These are phyloP conservation scores for Pogoniulus pusillus DNA, from an alignment of 2,797 vertebrate genomes.

Conservation along the genomic window DNA sequence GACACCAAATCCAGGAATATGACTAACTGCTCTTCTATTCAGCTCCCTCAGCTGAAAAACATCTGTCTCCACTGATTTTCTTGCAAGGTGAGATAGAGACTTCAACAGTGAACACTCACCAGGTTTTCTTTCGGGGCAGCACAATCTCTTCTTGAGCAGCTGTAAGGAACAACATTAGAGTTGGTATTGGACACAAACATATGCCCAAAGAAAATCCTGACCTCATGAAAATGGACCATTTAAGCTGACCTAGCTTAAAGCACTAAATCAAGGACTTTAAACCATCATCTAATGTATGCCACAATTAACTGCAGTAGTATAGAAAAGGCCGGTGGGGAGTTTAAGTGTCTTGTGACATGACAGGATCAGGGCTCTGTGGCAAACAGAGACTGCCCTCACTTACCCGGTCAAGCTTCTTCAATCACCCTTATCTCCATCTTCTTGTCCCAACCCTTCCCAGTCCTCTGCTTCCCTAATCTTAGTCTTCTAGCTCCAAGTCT, in stretches of 20 bases:
- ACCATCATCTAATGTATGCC: rapidly evolving
- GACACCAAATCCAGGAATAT: background rate
- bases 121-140: slow-evolving; percentile 90
- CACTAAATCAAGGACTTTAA: background rate
- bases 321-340: background rate
- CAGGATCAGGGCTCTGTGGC: background rate
- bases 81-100: background rate
- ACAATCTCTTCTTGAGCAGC: slow-evolving; percentile 77
- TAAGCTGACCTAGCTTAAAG: background rate
- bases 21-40: background rate
- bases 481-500: background rate
- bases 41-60: background rate
- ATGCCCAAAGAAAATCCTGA: background rate
- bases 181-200: background rate
- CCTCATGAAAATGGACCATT: background rate
- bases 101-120: slow-evolving; percentile 77
- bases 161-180: slow-evolving; percentile 36
- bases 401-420: background rate
- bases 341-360: background rate
- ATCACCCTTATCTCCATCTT: background rate
- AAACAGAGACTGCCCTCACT: background rate
- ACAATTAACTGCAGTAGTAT: background rate
- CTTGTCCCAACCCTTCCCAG: background rate
- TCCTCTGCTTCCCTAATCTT: background rate
- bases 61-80: background rate